Percentiles rank a stretch among this genome's conserved stretches.
phyloP scores from a whole-genome alignment of 2,113 vertebrate genomes.

The Fregata magnificens region DNA sequence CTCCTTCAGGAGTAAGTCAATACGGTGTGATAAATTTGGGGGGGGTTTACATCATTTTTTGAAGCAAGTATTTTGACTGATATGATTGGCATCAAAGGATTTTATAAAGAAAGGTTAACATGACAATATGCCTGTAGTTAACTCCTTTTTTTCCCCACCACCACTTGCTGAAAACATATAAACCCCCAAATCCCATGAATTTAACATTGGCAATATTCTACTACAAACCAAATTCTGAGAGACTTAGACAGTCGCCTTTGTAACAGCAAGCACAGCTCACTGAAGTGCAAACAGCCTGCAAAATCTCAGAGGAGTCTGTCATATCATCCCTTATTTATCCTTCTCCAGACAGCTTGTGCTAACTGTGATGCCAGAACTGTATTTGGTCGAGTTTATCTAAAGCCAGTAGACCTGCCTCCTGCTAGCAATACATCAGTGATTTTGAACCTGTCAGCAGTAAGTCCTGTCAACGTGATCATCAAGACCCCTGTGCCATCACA shows the following conservation, averaged over 20 bases:
- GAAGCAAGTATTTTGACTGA: neutral
- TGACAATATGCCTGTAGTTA: neutral
- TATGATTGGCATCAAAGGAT: neutral
- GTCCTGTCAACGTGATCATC: neutral
- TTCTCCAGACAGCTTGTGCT: neutral
- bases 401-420: neutral
- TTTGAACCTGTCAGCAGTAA: neutral
- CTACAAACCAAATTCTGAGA: neutral
- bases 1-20: neutral
- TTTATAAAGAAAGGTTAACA: neutral
- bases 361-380: neutral
- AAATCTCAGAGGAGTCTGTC: neutral
- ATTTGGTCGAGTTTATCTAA: neutral
- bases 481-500: neutral
- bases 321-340: neutral
- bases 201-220: neutral
- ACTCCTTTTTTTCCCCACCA: neutral
- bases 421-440: neutral
- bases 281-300: neutral
- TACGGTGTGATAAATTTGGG: neutral
- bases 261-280: neutral
- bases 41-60: neutral
- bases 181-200: neutral
- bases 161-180: neutral
- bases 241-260: neutral